Evolutionary conservation across 2,888 invertebrate species (phyloP), one percentile per base, ranked within the genome.

Genomic region (Ectropis crepuscularia): DNA sequence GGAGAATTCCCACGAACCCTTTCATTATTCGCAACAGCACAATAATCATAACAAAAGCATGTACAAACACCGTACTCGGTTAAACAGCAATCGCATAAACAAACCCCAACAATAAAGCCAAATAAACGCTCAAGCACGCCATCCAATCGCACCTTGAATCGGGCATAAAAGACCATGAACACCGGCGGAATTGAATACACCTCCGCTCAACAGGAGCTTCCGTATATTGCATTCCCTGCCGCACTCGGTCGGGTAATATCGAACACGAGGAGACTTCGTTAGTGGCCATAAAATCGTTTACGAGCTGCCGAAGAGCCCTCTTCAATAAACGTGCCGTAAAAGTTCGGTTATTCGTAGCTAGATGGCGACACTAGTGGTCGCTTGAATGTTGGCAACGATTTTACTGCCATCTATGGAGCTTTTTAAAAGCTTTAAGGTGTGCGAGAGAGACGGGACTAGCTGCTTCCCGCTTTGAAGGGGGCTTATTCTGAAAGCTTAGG

Each of bases 121-220:
- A 92, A 92, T 92, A 92, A 92, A 92, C 92, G 87, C 86, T 89
- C 87, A 76, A 92, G 92, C 90, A 91, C 90, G 90, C 92, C 91
- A 92, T 92, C 92, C 92, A 91, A 92, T 92, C 91, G 90, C 92
- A 92, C 92, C 92, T 92, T 89, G 91, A 92, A 92, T 92, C 91
- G 90, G 89, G 89, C 89, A 92, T 92, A 92, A 92, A 92, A 88
- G 87, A 69, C 88, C 88, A 88, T 88, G 90, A 90, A 90, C 87
- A 88, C 90, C 90, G 87, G 88, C 87, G 82, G 82, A 91, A 92
- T 91, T 91, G 88, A 92, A 92, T 91, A 90, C 87, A 85, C 82
- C 83, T 80, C 85, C 80, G 81, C 83, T 89, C 86, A 82, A 87
- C 88, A 86, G 86, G 82, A 90, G 91, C 87, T 86, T 89, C 86